Evolutionary conservation across 2,113 vertebrate species (phyloP), one percentile per base, ranked within the genome.

Genomic region (Anguilla japonica): DNA sequence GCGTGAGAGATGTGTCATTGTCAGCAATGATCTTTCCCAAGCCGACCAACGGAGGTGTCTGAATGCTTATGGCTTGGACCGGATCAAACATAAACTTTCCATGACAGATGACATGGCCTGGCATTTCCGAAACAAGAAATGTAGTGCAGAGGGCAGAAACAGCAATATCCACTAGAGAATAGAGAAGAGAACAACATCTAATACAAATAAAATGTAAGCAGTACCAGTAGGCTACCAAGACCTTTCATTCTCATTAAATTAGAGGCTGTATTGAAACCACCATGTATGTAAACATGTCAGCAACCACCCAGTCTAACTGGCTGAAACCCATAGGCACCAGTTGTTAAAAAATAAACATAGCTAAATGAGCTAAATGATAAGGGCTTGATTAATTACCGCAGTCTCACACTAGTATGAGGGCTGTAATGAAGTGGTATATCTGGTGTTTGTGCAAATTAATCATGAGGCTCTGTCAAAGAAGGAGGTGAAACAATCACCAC

Each of bases 21-120:
- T 34, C 22, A 75, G n/a, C n/a, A 75, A 53, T 85, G 84, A 85
- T 39, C 46, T 79, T 88, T 85, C 40, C 16, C 22, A 50, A 83
- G 43, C 87, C 79, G 84, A 85, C 80, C 41, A 85, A 82, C 53
- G 67, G n/a, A 34, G 13, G 41, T 34, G 53, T 34, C 20, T 26
- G 26, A 75, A 26, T 75, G 71, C n/a, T 34, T 34, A 11, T 75
- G 11, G 9, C 34, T n/a, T 34, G 26, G n/a, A 13, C n/a, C 8
- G 71, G 11, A 75, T 34, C 6, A 29, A 13, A 75, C 26, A 22
- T 22, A 75, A n/a, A 13, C n/a, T 75, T 75, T 75, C 8, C n/a
- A 75, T 75, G 9, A 75, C 26, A 75, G n/a, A 75, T 75, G 71
- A 75, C 5, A 34, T 75, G 71, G n/a, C 71, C 71, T 26, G 1